Conservation (phyloP, 1,140 invertebrate genomes). For the Aricia agestis region DNA sequence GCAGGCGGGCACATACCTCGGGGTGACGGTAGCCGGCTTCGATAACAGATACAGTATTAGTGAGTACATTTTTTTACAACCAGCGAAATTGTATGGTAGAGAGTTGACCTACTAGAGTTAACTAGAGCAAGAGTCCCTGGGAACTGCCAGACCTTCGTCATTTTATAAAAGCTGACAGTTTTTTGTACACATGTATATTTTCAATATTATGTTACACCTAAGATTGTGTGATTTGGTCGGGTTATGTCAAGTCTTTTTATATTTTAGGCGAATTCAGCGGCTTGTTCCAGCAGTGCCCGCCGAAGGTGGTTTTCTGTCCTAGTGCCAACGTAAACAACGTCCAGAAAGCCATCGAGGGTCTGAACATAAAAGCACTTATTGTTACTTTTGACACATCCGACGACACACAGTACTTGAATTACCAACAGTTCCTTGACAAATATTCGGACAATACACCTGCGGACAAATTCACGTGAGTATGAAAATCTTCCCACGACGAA, state of each 20-base stretch:
- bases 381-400: constrained; percentile 34
- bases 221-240: too few relatives aligned
- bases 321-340: constrained; percentile 26
- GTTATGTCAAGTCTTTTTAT: too few relatives aligned
- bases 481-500: too few relatives aligned
- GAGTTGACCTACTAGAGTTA: too few relatives aligned
- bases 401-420: constrained; percentile 10
- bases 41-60: constrained; percentile 27
- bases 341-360: constrained; percentile 20
- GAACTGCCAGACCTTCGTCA: too few relatives aligned
- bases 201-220: too few relatives aligned
- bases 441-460: constrained; percentile 21
- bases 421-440: constrained; percentile 28
- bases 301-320: constrained; percentile 37
- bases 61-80: constrained; percentile 18
- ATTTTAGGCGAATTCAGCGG: background rate
- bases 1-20: constrained; percentile 40
- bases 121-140: too few relatives aligned
- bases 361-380: constrained; percentile 27
- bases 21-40: constrained; percentile 29
- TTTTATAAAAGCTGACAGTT: too few relatives aligned
- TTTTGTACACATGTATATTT: too few relatives aligned
- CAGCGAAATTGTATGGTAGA: too few relatives aligned
- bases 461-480: background rate
- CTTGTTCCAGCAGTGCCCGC: constrained; percentile 33